Evolutionary conservation across 2,888 invertebrate genomes (phyloP).

Genomic region (Papilio demoleus): DNA sequence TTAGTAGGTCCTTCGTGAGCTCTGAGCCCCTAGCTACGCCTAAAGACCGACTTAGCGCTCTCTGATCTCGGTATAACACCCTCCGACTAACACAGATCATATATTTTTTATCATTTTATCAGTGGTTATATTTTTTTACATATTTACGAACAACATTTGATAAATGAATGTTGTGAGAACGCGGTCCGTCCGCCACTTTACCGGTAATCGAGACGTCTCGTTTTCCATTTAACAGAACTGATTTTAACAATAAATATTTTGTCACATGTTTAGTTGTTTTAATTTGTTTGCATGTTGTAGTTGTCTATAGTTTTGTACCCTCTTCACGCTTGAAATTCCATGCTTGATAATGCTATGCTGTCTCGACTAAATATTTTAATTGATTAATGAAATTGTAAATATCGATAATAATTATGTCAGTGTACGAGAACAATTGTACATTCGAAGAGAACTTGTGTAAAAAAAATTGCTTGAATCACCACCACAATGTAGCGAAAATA

Average conservation of each 20-base stretch:
- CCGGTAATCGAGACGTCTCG: conserved; percentile 74
- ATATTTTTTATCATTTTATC: conserved; percentile 71
- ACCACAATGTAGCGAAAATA: not conserved
- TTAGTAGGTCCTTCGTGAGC: conserved; percentile 2
- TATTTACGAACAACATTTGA: conserved; percentile 63
- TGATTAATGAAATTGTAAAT: conserved; percentile 18
- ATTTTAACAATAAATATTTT: conserved; percentile 81
- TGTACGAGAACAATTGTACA: conserved; percentile 26
- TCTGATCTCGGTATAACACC: conserved; percentile 82
- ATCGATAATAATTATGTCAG: not conserved
- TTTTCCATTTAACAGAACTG: conserved; percentile 79
- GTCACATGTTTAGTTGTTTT: conserved; percentile 75
- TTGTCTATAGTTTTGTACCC: conserved; percentile 47
- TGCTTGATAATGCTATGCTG: conserved; percentile 78
- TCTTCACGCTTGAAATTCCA: conserved; percentile 67
- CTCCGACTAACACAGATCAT: conserved; percentile 76
- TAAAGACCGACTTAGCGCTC: conserved; percentile 58
- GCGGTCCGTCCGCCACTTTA: conserved; percentile 60
- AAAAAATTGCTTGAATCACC: not conserved
- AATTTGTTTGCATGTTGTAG: conserved; percentile 70
- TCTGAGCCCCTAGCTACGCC: conserved; percentile 38
- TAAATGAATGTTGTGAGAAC: conserved; percentile 72
- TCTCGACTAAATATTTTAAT: conserved; percentile 57
- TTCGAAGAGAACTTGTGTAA: not conserved
- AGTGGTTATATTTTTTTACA: conserved; percentile 64